Evolutionary conservation across 2,888 invertebrate genomes (phyloP), one percentile per base, ranked within the genome.

Genomic region (Ophioninae sp.): DNA sequence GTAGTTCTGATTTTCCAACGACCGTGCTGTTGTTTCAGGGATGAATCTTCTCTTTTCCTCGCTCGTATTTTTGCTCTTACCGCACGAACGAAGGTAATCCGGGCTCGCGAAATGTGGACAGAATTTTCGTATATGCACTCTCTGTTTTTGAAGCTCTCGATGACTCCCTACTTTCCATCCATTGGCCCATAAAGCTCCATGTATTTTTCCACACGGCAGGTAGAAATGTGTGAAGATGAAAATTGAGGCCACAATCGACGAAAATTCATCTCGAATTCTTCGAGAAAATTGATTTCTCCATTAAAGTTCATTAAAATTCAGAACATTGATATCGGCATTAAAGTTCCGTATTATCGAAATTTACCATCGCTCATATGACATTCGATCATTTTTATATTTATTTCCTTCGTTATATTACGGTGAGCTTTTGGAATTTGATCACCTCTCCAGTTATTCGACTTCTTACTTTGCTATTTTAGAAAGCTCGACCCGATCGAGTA

Each of bases 91-190:
- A 20, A 30, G 69, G 69, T 78, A 69, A 78, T 69, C 51, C 68
- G 20, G 44, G 30, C 77, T 68, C 69, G 51, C 13, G 22, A 41
- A 63, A 39, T 30, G 39, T 37, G 63, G 61, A 78, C 63, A 78
- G 63, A 41, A 78, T 78, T 69, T 73, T 20, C 61, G 61, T 69
- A 63, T 72, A 20, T 37, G 17, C 39, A 22, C 63, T 1, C 51
- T 13, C 20, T 71, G 6, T 30, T 69, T 69, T 63, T 63, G 20
- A 10, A 6, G 30, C 23, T 20, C 58, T 41, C 39, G 8, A 41
- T n/a, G 9, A 10, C 10, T 30, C 30, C 5, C n/a, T 77, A 59
- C 30, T 8, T 17, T 61, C 22, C 6, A 30, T 30, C 10, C 30
- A 9, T 30, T 68, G n/a, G 20, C 39, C 13, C 22, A 51, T 68